Percentiles rank a stretch among this genome's conserved stretches.
Evolutionary conservation across 2,113 vertebrate species (phyloP).

Genomic region (Bufo bufo): DNA sequence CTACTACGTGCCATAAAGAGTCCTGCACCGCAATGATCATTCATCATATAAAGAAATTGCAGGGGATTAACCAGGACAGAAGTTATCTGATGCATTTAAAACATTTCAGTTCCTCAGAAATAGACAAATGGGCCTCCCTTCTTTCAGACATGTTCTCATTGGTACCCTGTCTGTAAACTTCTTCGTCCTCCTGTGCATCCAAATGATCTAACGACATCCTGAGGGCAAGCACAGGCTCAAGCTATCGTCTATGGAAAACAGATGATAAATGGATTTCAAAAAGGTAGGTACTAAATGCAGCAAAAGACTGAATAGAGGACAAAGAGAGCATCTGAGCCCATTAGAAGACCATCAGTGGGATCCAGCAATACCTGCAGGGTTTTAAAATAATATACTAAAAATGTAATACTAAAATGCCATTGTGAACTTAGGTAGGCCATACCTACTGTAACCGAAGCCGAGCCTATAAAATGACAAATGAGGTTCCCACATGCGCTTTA

Average conservation of each 20-base stretch:
- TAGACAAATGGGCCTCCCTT: background rate
- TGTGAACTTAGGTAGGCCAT: background rate
- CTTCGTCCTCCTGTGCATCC: background rate
- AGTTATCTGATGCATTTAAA: background rate
- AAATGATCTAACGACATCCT: background rate
- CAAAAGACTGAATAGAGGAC: background rate
- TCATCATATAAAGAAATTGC: background rate
- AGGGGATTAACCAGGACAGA: background rate
- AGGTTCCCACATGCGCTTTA: too few relatives aligned
- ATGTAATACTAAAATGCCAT: background rate
- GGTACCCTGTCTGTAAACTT: background rate
- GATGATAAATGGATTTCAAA: slow-evolving; percentile 11
- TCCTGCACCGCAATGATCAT: background rate
- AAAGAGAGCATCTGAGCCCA: background rate
- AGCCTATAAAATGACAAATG: background rate
- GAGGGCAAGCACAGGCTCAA: background rate
- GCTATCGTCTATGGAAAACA: background rate
- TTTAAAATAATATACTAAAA: background rate
- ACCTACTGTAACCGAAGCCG: background rate
- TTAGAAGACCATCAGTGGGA: background rate
- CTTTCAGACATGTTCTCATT: background rate
- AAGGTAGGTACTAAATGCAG: background rate
- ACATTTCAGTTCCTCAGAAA: background rate
- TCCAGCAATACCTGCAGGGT: background rate
- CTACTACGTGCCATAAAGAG: background rate